Percentiles rank a stretch among this genome's conserved stretches.
Conservation (phyloP, 2,797 vertebrate species). For the Glyptemys insculpta region DNA sequence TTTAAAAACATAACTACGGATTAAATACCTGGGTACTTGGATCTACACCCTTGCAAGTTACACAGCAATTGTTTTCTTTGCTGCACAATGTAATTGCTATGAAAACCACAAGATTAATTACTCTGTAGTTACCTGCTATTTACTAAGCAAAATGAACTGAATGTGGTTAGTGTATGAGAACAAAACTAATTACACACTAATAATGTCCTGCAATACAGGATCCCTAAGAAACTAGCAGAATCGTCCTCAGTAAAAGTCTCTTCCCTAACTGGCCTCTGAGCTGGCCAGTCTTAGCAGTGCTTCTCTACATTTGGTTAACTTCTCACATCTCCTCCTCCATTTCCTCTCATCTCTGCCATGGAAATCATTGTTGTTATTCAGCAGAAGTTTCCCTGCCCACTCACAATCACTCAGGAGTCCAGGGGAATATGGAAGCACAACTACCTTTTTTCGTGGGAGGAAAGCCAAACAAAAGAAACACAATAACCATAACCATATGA, state of each 20-base stretch:
- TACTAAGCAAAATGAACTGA: background rate
- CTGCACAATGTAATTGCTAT: constrained; percentile 1
- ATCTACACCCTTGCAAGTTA: background rate
- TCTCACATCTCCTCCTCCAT: background rate
- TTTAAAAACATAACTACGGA: background rate
- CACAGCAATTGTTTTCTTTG: background rate
- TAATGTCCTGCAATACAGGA: background rate
- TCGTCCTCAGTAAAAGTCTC: background rate
- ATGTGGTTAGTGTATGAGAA: background rate
- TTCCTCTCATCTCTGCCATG: background rate
- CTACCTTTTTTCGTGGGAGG: no score
- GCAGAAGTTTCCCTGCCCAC: background rate
- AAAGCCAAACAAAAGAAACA: no score
- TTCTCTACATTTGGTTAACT: background rate
- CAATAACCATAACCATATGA: no score
- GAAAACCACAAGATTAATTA: background rate
- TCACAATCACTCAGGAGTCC: no score
- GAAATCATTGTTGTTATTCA: background rate
- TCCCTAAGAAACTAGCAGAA: background rate
- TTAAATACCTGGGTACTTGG: background rate
- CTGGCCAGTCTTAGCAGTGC: background rate
- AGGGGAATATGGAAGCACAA: no score
- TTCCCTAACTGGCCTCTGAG: background rate
- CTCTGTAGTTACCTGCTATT: background rate
- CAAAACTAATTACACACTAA: background rate